A percentile compares a stretch with the other conserved stretches of the same genome.
Evolutionary conservation across 2,797 vertebrate species (phyloP).

Genomic region (Eurystomus glaucurus): DNA sequence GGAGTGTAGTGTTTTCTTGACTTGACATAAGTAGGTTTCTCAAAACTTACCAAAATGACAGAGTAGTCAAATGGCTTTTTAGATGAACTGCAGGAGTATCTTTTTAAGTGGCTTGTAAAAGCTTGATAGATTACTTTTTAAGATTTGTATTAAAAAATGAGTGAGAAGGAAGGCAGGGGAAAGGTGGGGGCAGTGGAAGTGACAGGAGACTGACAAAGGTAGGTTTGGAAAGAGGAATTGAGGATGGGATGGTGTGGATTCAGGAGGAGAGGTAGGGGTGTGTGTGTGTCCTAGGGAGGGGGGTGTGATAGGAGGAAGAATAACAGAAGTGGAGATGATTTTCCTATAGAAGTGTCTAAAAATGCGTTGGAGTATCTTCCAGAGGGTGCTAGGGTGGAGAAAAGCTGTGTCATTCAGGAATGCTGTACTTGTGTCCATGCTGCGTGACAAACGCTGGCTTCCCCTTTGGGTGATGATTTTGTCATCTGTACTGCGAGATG

Average conservation of each 20-base stretch:
- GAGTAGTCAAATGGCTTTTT: not conserved
- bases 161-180: not conserved
- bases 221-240: not conserved
- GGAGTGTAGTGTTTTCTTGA: not conserved
- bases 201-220: not conserved
- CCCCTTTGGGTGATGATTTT: not conserved
- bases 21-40: not conserved
- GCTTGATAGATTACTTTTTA: too few species aligned
- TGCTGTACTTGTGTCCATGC: not conserved
- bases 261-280: not conserved
- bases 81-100: not conserved
- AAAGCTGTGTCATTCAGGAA: not conserved
- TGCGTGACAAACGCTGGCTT: not conserved
- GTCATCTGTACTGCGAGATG: not conserved
- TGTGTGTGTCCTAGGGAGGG: not conserved
- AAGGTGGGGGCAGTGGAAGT: not conserved
- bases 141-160: not conserved
- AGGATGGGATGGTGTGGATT: not conserved
- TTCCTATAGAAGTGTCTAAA: not conserved
- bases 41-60: not conserved
- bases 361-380: not conserved
- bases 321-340: not conserved
- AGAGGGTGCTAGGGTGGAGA: constrained; percentile 19
- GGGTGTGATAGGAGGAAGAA: not conserved
- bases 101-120: not conserved